These are phyloP conservation scores for Antennarius maculatus DNA, from an alignment of 2,797 vertebrate species.

Conservation along the genomic window DNA sequence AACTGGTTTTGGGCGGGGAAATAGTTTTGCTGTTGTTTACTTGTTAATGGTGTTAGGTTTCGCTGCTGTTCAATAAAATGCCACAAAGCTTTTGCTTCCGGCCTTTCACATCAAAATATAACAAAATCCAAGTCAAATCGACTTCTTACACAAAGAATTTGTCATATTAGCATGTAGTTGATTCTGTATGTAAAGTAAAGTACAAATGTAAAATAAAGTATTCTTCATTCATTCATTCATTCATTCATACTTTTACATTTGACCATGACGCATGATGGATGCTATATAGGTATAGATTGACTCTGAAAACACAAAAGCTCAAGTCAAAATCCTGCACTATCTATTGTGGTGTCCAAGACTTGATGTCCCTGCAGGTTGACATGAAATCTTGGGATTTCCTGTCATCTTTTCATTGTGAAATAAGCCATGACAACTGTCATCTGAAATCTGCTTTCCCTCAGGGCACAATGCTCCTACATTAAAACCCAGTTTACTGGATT, in stretches of 20 bases:
- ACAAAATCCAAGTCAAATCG: slow-evolving; percentile 1
- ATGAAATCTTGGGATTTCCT: slow-evolving; percentile 5
- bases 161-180: background rate
- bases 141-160: background rate
- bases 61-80: slow-evolving; percentile 14
- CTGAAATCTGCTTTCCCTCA: slow-evolving; percentile 1
- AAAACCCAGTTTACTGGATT: too few species aligned
- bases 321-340: too few species aligned
- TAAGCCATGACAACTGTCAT: slow-evolving; percentile 10
- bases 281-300: too few species aligned
- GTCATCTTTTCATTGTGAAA: background rate
- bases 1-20: background rate
- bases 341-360: too few species aligned
- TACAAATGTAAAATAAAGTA: too few species aligned
- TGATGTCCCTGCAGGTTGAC: too few species aligned
- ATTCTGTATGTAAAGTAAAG: too few species aligned
- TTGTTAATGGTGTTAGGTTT: background rate
- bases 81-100: background rate
- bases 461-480: background rate
- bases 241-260: too few species aligned
- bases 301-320: too few species aligned
- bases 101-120: too few species aligned
- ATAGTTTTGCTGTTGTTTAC: background rate
- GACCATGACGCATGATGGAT: too few species aligned
- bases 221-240: too few species aligned